A percentile compares a stretch with the other conserved stretches of the same genome.
phyloP scores from a whole-genome alignment of 2,888 invertebrate species.

The Gerris lacustris region DNA sequence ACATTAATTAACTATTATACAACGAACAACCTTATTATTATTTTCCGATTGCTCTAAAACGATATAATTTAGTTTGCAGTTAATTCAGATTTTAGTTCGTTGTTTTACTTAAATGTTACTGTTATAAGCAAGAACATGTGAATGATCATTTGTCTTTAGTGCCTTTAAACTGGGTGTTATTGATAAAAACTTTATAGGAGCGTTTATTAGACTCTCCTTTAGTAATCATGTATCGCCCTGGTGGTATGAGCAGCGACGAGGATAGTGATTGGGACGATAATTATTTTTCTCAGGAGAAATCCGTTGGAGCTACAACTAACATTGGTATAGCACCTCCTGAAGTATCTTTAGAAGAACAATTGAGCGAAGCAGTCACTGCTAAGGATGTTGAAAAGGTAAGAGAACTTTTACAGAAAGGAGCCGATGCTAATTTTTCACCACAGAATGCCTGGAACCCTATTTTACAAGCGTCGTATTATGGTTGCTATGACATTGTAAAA shows the following conservation, averaged over 20 bases:
- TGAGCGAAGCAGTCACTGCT: constrained; percentile 17
- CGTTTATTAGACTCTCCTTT: too few relatives aligned
- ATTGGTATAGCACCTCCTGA: background rate
- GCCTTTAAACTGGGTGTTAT: too few relatives aligned
- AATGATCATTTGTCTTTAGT: too few relatives aligned
- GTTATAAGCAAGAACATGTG: too few relatives aligned
- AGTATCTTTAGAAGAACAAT: constrained; percentile 17
- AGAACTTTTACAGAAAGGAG: constrained; percentile 12
- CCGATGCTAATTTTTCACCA: constrained; percentile 7
- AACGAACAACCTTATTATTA: too few relatives aligned
- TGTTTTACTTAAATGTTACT: too few relatives aligned
- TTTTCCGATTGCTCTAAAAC: too few relatives aligned
- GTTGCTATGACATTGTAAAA: constrained; percentile 21
- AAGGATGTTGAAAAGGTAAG: constrained; percentile 17
- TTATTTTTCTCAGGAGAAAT: background rate
- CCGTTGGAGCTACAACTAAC: background rate
- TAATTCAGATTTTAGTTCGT: too few relatives aligned
- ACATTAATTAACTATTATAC: too few relatives aligned
- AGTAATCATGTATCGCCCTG: constrained; percentile 2
- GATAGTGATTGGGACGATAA: background rate
- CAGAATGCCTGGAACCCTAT: constrained; percentile 9
- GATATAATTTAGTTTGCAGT: too few relatives aligned
- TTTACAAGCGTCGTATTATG: constrained; percentile 23
- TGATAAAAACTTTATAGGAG: too few relatives aligned
- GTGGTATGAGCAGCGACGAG: constrained; percentile 8